A percentile compares a stretch with the other conserved stretches of the same genome.
phyloP scores from a whole-genome alignment of 2,888 invertebrate genomes.

The Polydrusus tereticollis region DNA sequence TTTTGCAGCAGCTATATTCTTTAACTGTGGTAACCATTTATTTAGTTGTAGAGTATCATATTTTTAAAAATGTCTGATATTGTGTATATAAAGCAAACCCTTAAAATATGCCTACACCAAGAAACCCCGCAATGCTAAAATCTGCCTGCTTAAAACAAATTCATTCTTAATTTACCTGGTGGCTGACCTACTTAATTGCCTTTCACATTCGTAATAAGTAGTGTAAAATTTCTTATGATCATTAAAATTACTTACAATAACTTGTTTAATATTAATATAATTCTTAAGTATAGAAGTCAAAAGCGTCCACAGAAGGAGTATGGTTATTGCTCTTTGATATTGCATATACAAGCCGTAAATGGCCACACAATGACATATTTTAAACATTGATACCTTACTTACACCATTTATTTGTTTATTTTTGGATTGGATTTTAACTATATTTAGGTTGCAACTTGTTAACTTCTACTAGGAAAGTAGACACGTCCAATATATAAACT shows the following conservation, averaged over 20 bases:
- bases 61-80: neutral
- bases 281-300: conserved; percentile 68
- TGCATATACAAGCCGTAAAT: conserved; percentile 71
- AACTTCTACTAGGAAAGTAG: neutral
- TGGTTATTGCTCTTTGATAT: conserved; percentile 72
- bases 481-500: neutral
- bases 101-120: neutral
- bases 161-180: neutral
- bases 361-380: conserved; percentile 71
- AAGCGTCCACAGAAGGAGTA: conserved; percentile 71
- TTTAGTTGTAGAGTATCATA: no score
- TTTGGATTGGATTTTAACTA: neutral
- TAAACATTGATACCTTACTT: conserved; percentile 69
- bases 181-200: conserved; percentile 53
- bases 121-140: neutral
- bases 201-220: conserved; percentile 67
- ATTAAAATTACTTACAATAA: conserved; percentile 69
- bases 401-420: conserved; percentile 58
- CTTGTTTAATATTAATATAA: conserved; percentile 62
- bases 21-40: no score
- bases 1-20: no score
- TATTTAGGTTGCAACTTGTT: conserved; percentile 5
- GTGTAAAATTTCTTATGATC: conserved; percentile 68
- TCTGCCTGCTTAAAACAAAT: neutral
- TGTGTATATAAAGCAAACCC: neutral